Evolutionary conservation across 1,140 invertebrate species (phyloP), one percentile per base, ranked within the genome.

Genomic region (Bradynema listronoti): DNA sequence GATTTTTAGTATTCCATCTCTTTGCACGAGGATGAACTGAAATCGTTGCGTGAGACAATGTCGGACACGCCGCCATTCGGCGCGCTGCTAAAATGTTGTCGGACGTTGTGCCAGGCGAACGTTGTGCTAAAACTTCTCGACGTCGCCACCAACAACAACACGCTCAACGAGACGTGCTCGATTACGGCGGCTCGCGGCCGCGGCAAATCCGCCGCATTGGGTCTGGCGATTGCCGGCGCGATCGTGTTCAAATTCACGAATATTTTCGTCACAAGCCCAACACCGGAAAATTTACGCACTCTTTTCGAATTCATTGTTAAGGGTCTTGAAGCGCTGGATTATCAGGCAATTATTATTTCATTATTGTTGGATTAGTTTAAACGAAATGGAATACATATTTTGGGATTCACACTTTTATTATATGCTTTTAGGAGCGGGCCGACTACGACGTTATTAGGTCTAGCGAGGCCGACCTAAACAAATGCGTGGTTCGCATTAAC

Each of bases 271-370:
- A 95, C 94, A 0, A 92, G 91, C 63, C 95, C 95, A 1, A 90
- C 89, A 78, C 93, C 93, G 1, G 94, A 99, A 79, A 99, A 99
- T 83, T 85, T 99, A 74, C 92, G 90, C 61, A 98, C 93, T 0
- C 81, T 99, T 1, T 99, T 99, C 81, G 89, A 98, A 77, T 99
- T 99, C 81, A 83, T 96, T 16, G 86, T 96, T 34, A 97, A 96
- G 84, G 87, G 94, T 0, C 89, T 99, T 75, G 90, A 96, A 81
- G 88, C 87, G 0, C 80, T 98, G 43, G 86, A 89, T 59, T 98
- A 96, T 81, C 87, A 82, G 77, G 81, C 81, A 14, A 72, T 11
- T 24, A 19, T 30, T 41, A 24, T 27, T 61, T 14, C 32, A 64
- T 4, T 3, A 54, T 56, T 63, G 47, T n/a, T 11, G 14, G 0